A percentile compares a stretch with the other conserved stretches of the same genome.
Conservation (phyloP, 1,140 invertebrate genomes). For the Penaeus vannamei region DNA sequence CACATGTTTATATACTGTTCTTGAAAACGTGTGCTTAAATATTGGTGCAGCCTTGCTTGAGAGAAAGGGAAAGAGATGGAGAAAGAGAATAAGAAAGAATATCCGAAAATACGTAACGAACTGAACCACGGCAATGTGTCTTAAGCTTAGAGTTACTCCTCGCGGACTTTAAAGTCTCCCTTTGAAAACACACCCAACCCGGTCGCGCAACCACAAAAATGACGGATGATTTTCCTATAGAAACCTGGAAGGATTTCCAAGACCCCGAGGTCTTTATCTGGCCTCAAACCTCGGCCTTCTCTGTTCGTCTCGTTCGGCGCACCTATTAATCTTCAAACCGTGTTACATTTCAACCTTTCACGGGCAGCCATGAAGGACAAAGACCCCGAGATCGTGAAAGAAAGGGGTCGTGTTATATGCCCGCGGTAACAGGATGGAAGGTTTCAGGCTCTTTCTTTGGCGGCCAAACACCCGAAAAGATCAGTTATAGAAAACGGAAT, state of each 20-base stretch:
- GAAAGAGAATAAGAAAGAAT: not conserved
- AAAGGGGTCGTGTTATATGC: conserved; percentile 61
- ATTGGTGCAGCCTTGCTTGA: not conserved
- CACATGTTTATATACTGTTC: not conserved
- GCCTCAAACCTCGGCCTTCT: conserved; percentile 25
- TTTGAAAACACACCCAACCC: not conserved
- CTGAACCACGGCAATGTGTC: too few species aligned
- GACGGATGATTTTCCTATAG: conserved; percentile 57
- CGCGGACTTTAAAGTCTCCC: too few species aligned
- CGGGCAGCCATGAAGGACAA: conserved; percentile 50
- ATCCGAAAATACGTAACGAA: too few species aligned
- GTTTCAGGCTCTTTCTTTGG: conserved; percentile 42
- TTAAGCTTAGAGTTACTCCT: too few species aligned
- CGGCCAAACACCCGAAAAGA: conserved; percentile 36
- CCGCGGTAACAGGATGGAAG: conserved; percentile 48
- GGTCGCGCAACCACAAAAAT: conserved; percentile 32
- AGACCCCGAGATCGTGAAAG: conserved; percentile 55
- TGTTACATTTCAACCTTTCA: conserved; percentile 65
- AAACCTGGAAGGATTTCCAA: conserved; percentile 7
- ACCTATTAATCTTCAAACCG: conserved; percentile 65
- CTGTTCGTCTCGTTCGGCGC: conserved; percentile 8
- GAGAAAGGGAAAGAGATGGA: conserved; percentile 20
- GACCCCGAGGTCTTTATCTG: conserved; percentile 57
- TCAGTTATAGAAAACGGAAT: conserved; percentile 41
- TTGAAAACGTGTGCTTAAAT: not conserved